phyloP scores from a whole-genome alignment of 2,113 vertebrate species.

The Elaphurus davidianus region DNA sequence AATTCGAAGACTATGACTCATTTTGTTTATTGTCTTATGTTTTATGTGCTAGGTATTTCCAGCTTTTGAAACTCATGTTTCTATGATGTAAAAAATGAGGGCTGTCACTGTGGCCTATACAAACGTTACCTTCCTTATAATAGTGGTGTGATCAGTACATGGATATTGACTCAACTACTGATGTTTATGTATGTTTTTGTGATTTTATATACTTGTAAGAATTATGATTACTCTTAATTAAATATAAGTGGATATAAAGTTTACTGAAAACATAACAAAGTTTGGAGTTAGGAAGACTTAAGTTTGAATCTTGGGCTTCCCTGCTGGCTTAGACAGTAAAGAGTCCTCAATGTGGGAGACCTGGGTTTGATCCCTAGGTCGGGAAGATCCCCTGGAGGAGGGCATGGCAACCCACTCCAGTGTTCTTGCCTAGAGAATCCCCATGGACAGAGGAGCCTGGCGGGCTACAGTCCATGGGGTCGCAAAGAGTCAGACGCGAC shows the following conservation, averaged over 20 bases:
- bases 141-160: background rate
- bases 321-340: background rate
- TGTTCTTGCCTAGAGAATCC: background rate
- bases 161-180: background rate
- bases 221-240: background rate
- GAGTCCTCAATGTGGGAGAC: background rate
- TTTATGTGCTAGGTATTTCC: background rate
- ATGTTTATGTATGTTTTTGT: background rate
- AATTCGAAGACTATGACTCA: background rate
- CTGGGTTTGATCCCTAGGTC: background rate
- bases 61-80: background rate
- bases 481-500: background rate
- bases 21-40: background rate
- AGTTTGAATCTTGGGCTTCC: background rate
- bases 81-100: background rate
- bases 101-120: background rate
- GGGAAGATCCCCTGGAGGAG: background rate
- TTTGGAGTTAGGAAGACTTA: constrained; percentile 2
- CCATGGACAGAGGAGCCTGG: background rate
- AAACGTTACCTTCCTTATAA: background rate
- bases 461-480: background rate
- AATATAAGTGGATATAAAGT: background rate
- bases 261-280: background rate
- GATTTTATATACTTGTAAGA: background rate
- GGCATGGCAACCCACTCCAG: background rate